Base-by-base conservation (phyloP, 2,888 invertebrate genomes). In the Hypselothyrea guttata region DNA sequence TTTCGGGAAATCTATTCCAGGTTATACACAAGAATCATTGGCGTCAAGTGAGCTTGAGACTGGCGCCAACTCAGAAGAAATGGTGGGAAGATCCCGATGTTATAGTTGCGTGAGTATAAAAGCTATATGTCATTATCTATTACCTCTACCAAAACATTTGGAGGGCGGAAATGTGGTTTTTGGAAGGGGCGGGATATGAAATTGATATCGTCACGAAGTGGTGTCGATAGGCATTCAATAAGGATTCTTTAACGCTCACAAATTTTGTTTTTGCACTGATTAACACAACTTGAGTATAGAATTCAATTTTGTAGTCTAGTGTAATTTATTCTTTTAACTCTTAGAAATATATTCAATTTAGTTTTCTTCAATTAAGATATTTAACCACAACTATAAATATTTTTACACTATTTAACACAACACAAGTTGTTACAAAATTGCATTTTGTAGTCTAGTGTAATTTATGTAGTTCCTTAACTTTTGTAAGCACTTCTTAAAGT, bases 31-130 rank as follows among this genome's bases (percentile, higher is more conserved):
- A 59, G 40, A 87, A 81, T 52, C 86, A 87, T 16, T 88, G 86
- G 83, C 82, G 79, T 27, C 78, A 84, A 48, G 84, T 88, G 11
- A 87, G 77, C 53, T 68, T 89, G 1, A 57, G 87, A 1, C 58
- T 88, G 34, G 87, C 88, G 40, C 81, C 88, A 1, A 71, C 84
- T 0, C 65, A 79, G 12, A 79, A 82, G 33, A 79, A 88, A 64
- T 89, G 89, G 89, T 89, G 88, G 88, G 89, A 89, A 65, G 89
- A 89, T 75, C 84, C 87, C 42, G 88, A 88, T 77, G 88, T 88
- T 5, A 65, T 89, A 38, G 88, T 89, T 67, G 89, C 89, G 89
- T 89, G 86, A 89, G 89, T 89, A 73, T 1, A n/a, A 7, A 1
- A 0, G 16, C 9, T 9, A 35, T 88, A 2, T 5, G 22, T 2